These are phyloP conservation scores for Pseudobourletiella spinata DNA, from an alignment of 1,140 invertebrate species.

Conservation along the genomic window DNA sequence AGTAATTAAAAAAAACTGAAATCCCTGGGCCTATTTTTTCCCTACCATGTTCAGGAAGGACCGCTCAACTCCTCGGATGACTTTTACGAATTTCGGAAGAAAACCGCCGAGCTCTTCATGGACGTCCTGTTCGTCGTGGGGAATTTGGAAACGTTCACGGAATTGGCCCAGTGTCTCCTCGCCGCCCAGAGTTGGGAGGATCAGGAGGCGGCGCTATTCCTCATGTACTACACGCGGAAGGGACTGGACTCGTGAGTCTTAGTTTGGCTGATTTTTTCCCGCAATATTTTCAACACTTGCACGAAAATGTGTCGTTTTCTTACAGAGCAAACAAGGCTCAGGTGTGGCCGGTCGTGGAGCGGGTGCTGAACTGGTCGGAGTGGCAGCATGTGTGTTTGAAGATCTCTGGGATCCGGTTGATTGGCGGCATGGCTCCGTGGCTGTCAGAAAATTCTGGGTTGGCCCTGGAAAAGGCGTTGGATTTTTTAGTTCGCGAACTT, in stretches of 20 bases:
- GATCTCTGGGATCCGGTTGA: conserved; percentile 75
- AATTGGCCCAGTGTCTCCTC: conserved; percentile 65
- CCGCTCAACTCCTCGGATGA: conserved; percentile 83
- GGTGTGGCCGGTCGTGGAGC: conserved; percentile 85
- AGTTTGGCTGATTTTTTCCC: not conserved
- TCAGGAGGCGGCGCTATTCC: conserved; percentile 87
- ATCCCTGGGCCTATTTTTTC: no score
- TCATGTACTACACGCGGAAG: conserved; percentile 92
- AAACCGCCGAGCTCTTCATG: conserved; percentile 87
- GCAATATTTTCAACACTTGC: no score
- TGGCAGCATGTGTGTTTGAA: conserved; percentile 78
- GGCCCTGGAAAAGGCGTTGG: conserved; percentile 48
- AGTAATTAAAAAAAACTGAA: no score
- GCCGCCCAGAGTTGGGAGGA: conserved; percentile 76
- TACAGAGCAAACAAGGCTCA: conserved; percentile 80
- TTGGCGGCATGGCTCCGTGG: conserved; percentile 93
- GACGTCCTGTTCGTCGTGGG: conserved; percentile 97
- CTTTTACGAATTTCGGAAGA: conserved; percentile 74
- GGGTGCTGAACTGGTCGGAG: conserved; percentile 73
- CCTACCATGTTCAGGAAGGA: conserved; percentile 64
- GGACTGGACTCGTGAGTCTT: conserved; percentile 90
- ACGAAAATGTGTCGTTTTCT: conserved; percentile 28
- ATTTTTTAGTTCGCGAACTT: conserved; percentile 38
- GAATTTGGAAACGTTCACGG: conserved; percentile 79
- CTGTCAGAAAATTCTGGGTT: conserved; percentile 73